Conservation (phyloP, 1,140 invertebrate genomes). For the Aphelenchoides avenae region DNA sequence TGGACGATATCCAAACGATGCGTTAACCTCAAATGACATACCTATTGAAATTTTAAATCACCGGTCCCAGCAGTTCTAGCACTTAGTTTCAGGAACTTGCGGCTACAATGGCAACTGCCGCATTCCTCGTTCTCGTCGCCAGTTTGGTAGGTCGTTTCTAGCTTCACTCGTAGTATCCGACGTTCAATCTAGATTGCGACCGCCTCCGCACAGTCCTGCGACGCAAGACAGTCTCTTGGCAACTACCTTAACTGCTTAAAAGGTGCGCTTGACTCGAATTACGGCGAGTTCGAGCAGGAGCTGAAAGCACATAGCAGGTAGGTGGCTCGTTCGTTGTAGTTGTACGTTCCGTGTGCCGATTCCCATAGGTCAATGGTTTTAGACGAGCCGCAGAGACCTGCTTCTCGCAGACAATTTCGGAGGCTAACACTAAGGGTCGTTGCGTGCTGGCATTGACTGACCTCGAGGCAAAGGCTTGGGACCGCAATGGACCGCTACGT, state of each 20-base stretch:
- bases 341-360: constrained; percentile 9
- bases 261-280: constrained; percentile 47
- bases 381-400: constrained; percentile 52
- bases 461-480: constrained; percentile 51
- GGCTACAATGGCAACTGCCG: no score
- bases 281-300: constrained; percentile 50
- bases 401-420: constrained; percentile 53
- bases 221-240: constrained; percentile 42
- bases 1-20: no score
- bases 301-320: constrained; percentile 47
- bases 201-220: no score
- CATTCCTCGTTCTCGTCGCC: no score
- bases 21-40: no score
- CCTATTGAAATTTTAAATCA: no score
- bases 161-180: no score
- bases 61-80: no score
- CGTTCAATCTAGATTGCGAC: no score
- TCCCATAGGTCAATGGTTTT: constrained; percentile 16
- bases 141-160: no score
- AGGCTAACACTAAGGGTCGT: constrained; percentile 56
- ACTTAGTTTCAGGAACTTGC: no score
- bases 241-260: constrained; percentile 55
- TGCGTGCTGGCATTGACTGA: constrained; percentile 53
- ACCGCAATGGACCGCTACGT: constrained; percentile 45
- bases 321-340: background rate